Evolutionary conservation across 2,797 vertebrate species (phyloP).

Genomic region (Capromys pilorides): DNA sequence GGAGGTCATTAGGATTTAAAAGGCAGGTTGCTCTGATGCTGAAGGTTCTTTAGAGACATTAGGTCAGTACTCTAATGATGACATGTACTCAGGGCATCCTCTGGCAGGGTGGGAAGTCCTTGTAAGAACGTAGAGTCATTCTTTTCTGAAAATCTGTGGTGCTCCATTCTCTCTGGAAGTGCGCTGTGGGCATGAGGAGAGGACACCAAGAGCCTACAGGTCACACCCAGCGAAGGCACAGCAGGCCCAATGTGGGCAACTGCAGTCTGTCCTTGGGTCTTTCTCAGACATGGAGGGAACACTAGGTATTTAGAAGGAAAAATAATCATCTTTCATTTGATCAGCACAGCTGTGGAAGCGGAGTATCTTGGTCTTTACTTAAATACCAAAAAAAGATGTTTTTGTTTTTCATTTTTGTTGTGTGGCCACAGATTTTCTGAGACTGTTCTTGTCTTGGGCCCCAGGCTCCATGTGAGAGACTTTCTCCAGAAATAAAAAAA

Average conservation of each 20-base stretch:
- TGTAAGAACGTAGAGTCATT: background rate
- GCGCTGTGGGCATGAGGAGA: background rate
- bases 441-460: background rate
- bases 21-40: background rate
- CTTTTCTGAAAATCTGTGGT: background rate
- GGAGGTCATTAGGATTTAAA: background rate
- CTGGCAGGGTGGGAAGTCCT: background rate
- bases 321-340: background rate
- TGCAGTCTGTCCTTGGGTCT: background rate
- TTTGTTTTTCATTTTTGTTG: background rate
- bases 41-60: background rate
- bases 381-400: background rate
- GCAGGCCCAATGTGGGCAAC: background rate
- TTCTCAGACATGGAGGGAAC: background rate
- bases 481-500: background rate
- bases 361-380: background rate
- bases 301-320: background rate
- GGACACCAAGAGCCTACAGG: background rate
- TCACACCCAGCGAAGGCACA: background rate
- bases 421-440: background rate
- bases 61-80: background rate
- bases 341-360: background rate
- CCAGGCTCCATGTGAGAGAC: fast-evolving
- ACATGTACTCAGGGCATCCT: background rate
- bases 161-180: background rate